Conservation (phyloP, 37 sponge, comb jelly and placozoan species). For the Amphimedon queenslandica region DNA sequence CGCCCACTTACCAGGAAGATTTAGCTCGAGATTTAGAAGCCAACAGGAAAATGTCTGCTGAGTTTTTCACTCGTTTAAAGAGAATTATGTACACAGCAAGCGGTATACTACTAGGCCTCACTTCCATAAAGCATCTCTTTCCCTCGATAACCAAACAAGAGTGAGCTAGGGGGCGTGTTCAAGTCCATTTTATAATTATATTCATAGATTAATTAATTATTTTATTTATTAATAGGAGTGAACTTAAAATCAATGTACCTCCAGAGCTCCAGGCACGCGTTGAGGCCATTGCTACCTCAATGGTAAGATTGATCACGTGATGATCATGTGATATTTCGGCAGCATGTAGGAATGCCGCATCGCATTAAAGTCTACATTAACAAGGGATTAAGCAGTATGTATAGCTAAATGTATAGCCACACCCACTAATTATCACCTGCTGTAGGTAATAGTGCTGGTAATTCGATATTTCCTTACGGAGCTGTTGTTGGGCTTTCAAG, state of each 20-base stretch:
- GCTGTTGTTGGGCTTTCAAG: constrained; percentile 64
- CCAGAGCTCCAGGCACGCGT: constrained; percentile 44
- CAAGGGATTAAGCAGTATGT: constrained; percentile 37
- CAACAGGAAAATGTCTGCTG: no score
- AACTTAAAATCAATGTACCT: no score
- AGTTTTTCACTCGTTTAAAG: no score
- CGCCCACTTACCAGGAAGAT: no score
- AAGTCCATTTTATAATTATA: no score
- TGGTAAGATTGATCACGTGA: constrained; percentile 35
- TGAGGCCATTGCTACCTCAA: constrained; percentile 34
- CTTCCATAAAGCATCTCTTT: no score
- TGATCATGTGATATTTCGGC: neutral
- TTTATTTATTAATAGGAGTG: no score
- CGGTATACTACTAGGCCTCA: neutral
- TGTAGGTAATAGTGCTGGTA: constrained; percentile 33
- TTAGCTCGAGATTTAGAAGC: no score
- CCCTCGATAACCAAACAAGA: no score
- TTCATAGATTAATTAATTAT: no score
- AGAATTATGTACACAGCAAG: neutral
- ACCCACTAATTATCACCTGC: neutral
- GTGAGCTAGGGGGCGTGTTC: no score
- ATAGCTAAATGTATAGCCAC: neutral
- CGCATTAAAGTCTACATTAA: constrained; percentile 43
- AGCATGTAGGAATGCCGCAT: constrained; percentile 37
- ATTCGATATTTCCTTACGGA: constrained; percentile 33